Percentiles rank a stretch among this genome's conserved stretches.
Evolutionary conservation across 2,888 invertebrate species (phyloP).

Genomic region (Parthenolecanium corni): DNA sequence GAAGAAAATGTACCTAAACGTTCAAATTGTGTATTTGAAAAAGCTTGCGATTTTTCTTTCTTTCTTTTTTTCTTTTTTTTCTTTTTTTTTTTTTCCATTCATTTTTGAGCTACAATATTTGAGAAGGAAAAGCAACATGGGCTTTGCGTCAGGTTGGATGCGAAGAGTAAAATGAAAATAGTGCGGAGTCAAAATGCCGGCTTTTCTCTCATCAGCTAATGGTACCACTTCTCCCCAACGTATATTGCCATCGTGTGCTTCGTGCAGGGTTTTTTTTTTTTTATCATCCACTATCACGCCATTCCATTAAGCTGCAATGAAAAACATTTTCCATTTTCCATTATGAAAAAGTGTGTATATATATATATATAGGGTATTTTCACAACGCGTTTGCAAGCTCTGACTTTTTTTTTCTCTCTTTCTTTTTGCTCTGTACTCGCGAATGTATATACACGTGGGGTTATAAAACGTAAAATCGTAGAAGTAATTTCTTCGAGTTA

Average conservation of each 20-base stretch:
- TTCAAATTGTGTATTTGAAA: too few relatives aligned
- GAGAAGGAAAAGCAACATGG: too few relatives aligned
- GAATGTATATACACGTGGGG: not conserved
- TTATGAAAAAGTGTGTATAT: too few relatives aligned
- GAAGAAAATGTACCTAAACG: too few relatives aligned
- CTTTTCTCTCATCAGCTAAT: not conserved
- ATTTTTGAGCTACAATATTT: too few relatives aligned
- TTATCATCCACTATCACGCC: constrained; percentile 22
- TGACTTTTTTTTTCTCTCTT: constrained; percentile 18
- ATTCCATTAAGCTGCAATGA: constrained; percentile 27
- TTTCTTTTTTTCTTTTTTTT: too few relatives aligned
- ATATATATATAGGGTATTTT: constrained; percentile 19
- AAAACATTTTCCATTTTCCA: constrained; percentile 26
- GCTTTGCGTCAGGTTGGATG: not conserved
- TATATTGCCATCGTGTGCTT: not conserved
- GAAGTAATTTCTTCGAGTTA: not conserved
- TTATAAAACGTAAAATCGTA: not conserved
- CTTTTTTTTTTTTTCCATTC: too few relatives aligned
- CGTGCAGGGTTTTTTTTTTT: not conserved
- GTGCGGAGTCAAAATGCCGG: not conserved
- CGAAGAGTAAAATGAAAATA: not conserved
- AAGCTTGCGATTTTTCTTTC: too few relatives aligned
- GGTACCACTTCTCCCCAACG: not conserved
- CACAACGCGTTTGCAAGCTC: constrained; percentile 24
- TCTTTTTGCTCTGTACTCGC: not conserved